Evolutionary conservation across 2,113 vertebrate species (phyloP), one percentile per base, ranked within the genome.

Genomic region (Synchiropus splendidus): DNA sequence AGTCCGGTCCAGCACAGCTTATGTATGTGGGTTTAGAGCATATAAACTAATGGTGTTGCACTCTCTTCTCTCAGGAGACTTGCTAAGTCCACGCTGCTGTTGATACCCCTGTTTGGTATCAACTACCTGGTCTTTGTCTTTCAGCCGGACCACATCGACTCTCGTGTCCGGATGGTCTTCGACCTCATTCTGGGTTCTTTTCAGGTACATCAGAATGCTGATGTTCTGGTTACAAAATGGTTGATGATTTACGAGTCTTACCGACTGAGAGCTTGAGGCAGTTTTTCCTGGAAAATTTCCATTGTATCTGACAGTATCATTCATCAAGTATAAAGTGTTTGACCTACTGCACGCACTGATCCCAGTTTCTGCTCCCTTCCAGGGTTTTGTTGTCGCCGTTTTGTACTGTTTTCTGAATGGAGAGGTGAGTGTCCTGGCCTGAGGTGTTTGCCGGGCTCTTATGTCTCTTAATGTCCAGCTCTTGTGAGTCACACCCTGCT

Each of bases 331-430:
- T 8, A 5, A 27, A 27, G 21, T 5, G 21, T 27, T 27, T 27
- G 4, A 27, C 21, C 8, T 8, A 8, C 21, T 5, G 8, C 21
- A 27, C 21, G 4, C 4, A 27, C 21, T 27, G 21, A n/a, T n/a
- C n/a, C n/a, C n/a, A n/a, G n/a, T 27, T 27, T 8, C 49, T 32
- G 63, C 15, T 71, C 12, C 54, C 34, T 56, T 38, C 18, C 54
- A 98, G 95, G 95, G 95, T 30, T 98, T 98, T 64, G 89, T 92
- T 39, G 95, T 98, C 16, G 90, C 92, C 4, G 87, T 97, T 42
- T 85, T 98, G 48, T 98, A 98, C 80, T 98, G 94, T 75, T 98
- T 98, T 74, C 77, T 98, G 75, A 98, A 98, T 12, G 92, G 92
- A 66, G 95, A 98, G 90, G 95, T 98, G 82, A 89, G 88, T 27